phyloP scores from a whole-genome alignment of 1,140 invertebrate genomes.

The Batillaria attramentaria region DNA sequence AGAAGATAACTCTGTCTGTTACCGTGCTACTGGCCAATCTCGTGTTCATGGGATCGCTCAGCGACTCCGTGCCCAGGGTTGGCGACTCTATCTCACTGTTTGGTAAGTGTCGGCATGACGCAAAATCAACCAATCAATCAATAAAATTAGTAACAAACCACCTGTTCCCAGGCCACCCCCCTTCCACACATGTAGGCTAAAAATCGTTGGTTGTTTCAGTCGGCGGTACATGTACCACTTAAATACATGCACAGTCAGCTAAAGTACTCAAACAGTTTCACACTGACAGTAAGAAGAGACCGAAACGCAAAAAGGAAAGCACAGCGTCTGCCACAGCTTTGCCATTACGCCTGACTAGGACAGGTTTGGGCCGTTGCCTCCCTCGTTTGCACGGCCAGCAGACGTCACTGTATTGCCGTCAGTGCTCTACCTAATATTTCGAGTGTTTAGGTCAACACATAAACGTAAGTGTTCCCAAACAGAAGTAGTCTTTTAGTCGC shows the following conservation, averaged over 20 bases:
- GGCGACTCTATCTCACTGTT: background rate
- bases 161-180: background rate
- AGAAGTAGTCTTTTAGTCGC: too few relatives aligned
- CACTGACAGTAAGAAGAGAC: background rate
- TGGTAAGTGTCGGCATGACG: background rate
- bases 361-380: too few relatives aligned
- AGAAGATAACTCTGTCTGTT: background rate
- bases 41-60: background rate
- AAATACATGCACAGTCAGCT: background rate
- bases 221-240: background rate
- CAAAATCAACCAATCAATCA: background rate
- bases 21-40: background rate
- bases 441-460: too few relatives aligned
- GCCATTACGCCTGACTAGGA: too few relatives aligned
- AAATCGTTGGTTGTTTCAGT: background rate
- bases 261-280: background rate
- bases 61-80: background rate
- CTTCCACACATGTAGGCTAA: background rate
- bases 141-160: background rate
- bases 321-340: too few relatives aligned
- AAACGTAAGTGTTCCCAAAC: too few relatives aligned
- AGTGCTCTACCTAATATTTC: too few relatives aligned
- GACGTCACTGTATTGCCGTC: too few relatives aligned
- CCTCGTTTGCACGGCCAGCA: too few relatives aligned
- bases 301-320: too few relatives aligned